Evolutionary conservation across 2,113 vertebrate genomes (phyloP), one percentile per base, ranked within the genome.

Genomic region (Morone saxatilis): DNA sequence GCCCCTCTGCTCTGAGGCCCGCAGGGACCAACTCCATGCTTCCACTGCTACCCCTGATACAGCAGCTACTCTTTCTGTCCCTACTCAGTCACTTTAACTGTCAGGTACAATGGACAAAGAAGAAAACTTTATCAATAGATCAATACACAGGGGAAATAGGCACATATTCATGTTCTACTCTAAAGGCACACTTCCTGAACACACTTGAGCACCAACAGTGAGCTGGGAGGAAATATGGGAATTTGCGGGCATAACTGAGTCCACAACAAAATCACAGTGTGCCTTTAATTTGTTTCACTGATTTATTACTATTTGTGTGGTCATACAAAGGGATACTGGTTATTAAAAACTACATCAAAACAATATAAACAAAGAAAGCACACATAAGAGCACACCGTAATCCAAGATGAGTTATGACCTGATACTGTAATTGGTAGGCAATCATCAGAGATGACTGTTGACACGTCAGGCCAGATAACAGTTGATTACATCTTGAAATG

Each of bases 1-100:
- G 83, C 93, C 85, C 88, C 88, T 92, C 67, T 47, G 69, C 85
- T 80, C 56, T 12, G 17, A 78, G 83, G 69, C 67, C 90, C 86
- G 60, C 83, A 83, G 76, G 90, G 89, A 94, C 86, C 43, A 79
- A 62, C 83, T 65, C 50, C 10, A 60, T 50, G n/a, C 80, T 40
- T 89, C 59, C 25, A 85, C 73, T 80, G 85, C 67, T 83, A 83
- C 82, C 81, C 79, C 76, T 89, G 76, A 51, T 88, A 82, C 84
- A 89, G 50, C 71, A 60, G 60, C 59, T 71, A 71, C 54, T 67
- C 92, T 63, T 57, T 75, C 72, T 86, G 68, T 66, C 20, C 65
- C 7, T n/a, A 16, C 67, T 70, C 75, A 61, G 62, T 71, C 50
- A 66, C 62, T 57, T 68, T 8, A 63, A 85, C 80, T 43, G 41